Percentiles rank a stretch among this genome's conserved stretches.
These are phyloP conservation scores for Hypsibius dujardini DNA, from an alignment of 1,140 invertebrate genomes.

Conservation along the genomic window DNA sequence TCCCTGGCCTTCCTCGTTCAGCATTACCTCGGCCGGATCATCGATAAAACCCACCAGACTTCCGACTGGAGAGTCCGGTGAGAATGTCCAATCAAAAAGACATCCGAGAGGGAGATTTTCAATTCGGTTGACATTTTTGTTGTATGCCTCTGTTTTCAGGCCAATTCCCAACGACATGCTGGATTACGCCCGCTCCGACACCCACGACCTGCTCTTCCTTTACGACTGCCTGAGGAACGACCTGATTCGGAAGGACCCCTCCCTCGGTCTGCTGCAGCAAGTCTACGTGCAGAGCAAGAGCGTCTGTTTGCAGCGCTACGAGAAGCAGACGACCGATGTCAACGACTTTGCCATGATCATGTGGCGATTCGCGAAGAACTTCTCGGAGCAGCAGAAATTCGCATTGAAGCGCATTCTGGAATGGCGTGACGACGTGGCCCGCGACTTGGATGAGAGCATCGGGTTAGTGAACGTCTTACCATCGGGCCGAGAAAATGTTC, in stretches of 20 bases:
- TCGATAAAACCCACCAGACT: slow-evolving; percentile 75
- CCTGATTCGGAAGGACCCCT: slow-evolving; percentile 43
- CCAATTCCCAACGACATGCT: slow-evolving; percentile 66
- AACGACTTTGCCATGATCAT: slow-evolving; percentile 57
- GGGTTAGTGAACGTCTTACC: slow-evolving; percentile 33
- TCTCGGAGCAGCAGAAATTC: slow-evolving; percentile 65
- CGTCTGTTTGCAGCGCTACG: slow-evolving; percentile 55
- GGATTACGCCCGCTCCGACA: slow-evolving; percentile 78
- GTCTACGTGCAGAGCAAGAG: slow-evolving; percentile 40
- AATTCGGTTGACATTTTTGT: no score
- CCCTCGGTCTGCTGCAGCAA: slow-evolving; percentile 12
- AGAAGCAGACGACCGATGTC: slow-evolving; percentile 53
- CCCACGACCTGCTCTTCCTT: slow-evolving; percentile 83
- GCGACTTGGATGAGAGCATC: slow-evolving; percentile 72
- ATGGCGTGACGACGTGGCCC: slow-evolving; percentile 71
- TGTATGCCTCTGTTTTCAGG: slow-evolving; percentile 32
- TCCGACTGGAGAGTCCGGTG: slow-evolving; percentile 86
- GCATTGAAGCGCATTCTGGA: slow-evolving; percentile 61
- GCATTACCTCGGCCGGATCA: slow-evolving; percentile 54
- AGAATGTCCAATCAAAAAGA: slow-evolving; percentile 11
- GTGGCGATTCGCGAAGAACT: slow-evolving; percentile 53
- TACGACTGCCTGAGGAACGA: slow-evolving; percentile 64
- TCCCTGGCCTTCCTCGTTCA: slow-evolving; percentile 62
- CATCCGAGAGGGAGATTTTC: background rate
- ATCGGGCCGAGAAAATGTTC: no score